Base-by-base conservation (phyloP, 2,888 invertebrate species). In the Euplexia lucipara region DNA sequence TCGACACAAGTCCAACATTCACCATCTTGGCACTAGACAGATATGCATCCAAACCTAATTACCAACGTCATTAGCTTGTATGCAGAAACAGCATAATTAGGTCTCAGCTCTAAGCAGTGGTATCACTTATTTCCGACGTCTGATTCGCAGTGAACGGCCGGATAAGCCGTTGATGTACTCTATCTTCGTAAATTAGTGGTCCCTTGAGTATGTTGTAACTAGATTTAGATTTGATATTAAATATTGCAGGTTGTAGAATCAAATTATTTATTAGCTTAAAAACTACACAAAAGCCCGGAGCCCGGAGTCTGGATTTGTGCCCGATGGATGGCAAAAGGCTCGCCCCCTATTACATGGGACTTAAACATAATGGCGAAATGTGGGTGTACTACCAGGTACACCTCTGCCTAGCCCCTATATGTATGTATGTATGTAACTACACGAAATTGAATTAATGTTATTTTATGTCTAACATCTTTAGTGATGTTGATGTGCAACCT, bases 61-160 rank as follows among this genome's bases (percentile, higher is more conserved):
- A 59, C 72, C 35, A 44, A 48, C 41, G 47, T 65, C 53, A 44
- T 74, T 54, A 65, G 51, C 54, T 63, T 34, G 64, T 57, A 42
- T 72, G 71, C 63, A 30, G 52, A 37, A 18, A 45, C 42, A 30
- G 47, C 42, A 66, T 74, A 74, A 77, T 74, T 77, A 74, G 52
- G 48, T 60, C 56, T 70, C 54, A 16, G 18, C n/a, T 58, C 12
- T 32, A 8, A 47, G 54, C 26, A 16, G 37, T 64, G 51, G 54
- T 41, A 53, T 66, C 60, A 73, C 62, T 78, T 56, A 78, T 75
- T 78, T 78, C 75, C 75, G 74, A 59, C 74, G 52, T 20, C 47
- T 75, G 74, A 75, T 75, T 72, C 72, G 54, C 66, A 54, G 44
- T 64, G 47, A 58, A 54, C 47, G 47, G 14, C 2, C 44, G 54